phyloP scores from a whole-genome alignment of 2,888 invertebrate species.

The Drosophila rubida region DNA sequence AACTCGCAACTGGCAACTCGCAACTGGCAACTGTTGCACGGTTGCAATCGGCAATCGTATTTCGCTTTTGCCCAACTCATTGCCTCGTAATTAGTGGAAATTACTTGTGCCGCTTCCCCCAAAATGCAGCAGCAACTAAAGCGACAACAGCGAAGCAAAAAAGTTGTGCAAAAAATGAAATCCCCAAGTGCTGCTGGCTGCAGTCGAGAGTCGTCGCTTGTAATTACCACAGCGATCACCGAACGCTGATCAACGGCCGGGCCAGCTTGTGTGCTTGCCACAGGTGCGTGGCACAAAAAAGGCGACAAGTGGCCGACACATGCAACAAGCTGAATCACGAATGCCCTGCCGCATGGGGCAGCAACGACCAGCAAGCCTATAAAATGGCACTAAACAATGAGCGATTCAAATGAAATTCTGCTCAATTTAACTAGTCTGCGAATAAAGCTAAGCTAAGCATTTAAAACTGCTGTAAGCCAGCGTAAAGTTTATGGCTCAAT shows the following conservation, averaged over 20 bases:
- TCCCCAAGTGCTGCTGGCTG: conserved; percentile 19
- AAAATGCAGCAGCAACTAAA: conserved; percentile 42
- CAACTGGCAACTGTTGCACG: no score
- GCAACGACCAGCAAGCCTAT: neutral
- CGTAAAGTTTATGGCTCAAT: no score
- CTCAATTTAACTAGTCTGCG: no score
- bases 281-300: conserved; percentile 56
- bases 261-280: conserved; percentile 47
- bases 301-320: conserved; percentile 32
- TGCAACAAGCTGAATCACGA: conserved; percentile 2
- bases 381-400: no score
- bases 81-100: conserved; percentile 79
- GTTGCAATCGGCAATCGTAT: conserved; percentile 36
- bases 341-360: conserved; percentile 32
- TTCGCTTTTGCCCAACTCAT: conserved; percentile 74
- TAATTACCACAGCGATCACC: conserved; percentile 54
- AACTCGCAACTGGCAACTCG: no score
- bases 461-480: no score
- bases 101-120: conserved; percentile 69
- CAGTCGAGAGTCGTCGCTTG: conserved; percentile 49
- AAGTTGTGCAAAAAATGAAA: conserved; percentile 3
- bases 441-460: neutral
- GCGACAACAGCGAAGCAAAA: conserved; percentile 11
- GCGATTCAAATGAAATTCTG: no score
- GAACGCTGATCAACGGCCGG: conserved; percentile 45